Evolutionary conservation across 2,797 vertebrate genomes (phyloP), one percentile per base, ranked within the genome.

Genomic region (Protonibea diacanthus): DNA sequence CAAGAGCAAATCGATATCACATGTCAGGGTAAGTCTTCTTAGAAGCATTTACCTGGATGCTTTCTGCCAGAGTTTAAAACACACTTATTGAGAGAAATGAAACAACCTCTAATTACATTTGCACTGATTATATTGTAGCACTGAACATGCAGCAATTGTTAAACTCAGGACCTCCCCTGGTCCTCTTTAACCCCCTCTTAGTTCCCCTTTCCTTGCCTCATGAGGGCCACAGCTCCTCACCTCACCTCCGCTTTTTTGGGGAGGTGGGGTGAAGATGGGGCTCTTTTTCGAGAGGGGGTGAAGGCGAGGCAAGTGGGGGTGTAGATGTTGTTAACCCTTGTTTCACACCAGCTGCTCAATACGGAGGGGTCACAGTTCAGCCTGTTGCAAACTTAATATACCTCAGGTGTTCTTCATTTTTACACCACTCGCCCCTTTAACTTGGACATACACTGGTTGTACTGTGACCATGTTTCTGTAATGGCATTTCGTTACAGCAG

Each of bases 261-360:
- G 42, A 29, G 71, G 73, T 18, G 42, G 77, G 62, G 27, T 74
- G 63, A 75, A 66, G 81, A 82, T 78, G 56, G 63, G 79, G 52
- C 27, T 76, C 85, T 77, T 85, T 83, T 47, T 0, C 40, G 55
- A 11, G 9, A 42, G 64, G 57, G 60, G 64, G 4, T 29, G 60
- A 17, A 64, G 55, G 59, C 5, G 20, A 70, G 49, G 76, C 27
- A 55, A 86, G 80, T 51, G 64, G 62, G 77, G 76, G 82, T 79
- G 70, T 85, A 82, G 82, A 84, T 89, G 90, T 94, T 94, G 92
- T 94, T 95, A 95, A 95, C 93, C 93, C 92, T 92, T 92, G 89
- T 95, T 95, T 96, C 93, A 95, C 95, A 95, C 94, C 93, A 95
- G 91, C 88, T 93, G 88, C 94, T 94, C 91, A 93, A 83, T 94